These are phyloP conservation scores for Drosophila tripunctata DNA, from an alignment of 2,888 invertebrate species.

Conservation along the genomic window DNA sequence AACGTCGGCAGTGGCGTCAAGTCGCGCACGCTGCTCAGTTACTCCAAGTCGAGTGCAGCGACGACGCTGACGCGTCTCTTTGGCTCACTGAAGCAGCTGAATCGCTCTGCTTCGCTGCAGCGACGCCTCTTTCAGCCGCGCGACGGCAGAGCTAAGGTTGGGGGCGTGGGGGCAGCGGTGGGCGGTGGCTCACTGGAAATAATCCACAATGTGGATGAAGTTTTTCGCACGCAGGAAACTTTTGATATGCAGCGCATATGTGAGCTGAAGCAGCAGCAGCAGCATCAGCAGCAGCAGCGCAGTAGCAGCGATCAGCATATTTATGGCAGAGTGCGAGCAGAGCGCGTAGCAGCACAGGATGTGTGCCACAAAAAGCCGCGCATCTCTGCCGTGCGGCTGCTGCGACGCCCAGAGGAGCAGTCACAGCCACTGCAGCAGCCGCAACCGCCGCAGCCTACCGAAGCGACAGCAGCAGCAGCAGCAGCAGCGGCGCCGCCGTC, in stretches of 20 bases:
- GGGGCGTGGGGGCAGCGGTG: conserved; percentile 9
- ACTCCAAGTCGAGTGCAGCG: conserved; percentile 62
- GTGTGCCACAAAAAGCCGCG: conserved; percentile 39
- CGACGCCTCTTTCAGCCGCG: conserved; percentile 52
- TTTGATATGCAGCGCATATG: conserved; percentile 83
- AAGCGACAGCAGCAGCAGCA: not conserved
- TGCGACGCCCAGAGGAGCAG: conserved; percentile 42
- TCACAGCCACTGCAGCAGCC: not conserved
- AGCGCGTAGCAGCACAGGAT: not conserved
- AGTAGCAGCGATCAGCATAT: conserved; percentile 82
- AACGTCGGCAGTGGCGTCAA: too few relatives aligned
- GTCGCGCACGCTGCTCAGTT: conserved; percentile 53
- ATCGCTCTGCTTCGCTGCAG: conserved; percentile 65
- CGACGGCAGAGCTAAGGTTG: conserved; percentile 5
- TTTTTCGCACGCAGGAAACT: conserved; percentile 82
- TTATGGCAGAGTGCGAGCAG: conserved; percentile 74
- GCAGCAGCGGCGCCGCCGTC: not conserved
- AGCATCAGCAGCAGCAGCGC: conserved; percentile 76
- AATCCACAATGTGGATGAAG: conserved; percentile 83
- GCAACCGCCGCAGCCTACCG: not conserved
- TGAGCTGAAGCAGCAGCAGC: conserved; percentile 75
- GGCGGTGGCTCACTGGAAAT: conserved; percentile 75
- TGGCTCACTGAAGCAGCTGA: conserved; percentile 75
- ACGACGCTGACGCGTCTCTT: conserved; percentile 71
- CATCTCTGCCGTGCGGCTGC: conserved; percentile 59